A percentile compares a stretch with the other conserved stretches of the same genome.
Evolutionary conservation across 2,113 vertebrate species (phyloP).

Genomic region (Jaculus jaculus): DNA sequence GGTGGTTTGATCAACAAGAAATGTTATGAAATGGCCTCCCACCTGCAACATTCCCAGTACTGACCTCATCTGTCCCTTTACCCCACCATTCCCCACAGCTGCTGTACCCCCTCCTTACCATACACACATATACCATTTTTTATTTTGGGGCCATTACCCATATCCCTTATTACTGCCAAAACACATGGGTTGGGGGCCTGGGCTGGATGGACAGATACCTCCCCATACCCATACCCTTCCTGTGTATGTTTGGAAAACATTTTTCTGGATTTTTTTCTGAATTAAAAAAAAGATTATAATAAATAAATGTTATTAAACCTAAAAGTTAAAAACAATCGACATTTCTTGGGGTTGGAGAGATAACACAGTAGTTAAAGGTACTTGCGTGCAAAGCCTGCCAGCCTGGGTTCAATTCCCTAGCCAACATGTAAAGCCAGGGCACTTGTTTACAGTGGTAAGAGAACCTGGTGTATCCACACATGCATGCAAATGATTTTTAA

Average conservation of each 20-base stretch:
- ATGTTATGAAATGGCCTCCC: slow-evolving; percentile 79
- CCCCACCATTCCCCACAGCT: slow-evolving; percentile 55
- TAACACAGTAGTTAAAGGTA: no score
- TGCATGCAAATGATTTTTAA: no score
- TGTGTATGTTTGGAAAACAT: slow-evolving; percentile 76
- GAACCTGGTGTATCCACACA: no score
- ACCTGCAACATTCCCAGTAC: slow-evolving; percentile 79
- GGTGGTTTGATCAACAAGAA: slow-evolving; percentile 82
- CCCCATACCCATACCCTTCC: slow-evolving; percentile 67
- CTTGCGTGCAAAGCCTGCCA: no score
- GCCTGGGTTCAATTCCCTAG: no score
- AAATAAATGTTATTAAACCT: no score
- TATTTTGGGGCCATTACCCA: slow-evolving; percentile 76
- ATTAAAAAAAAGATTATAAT: slow-evolving; percentile 80
- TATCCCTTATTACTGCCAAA: slow-evolving; percentile 79
- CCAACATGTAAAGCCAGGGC: no score
- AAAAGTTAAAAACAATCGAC: no score
- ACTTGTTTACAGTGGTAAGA: no score
- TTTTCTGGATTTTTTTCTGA: slow-evolving; percentile 72
- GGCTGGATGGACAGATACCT: slow-evolving; percentile 67
- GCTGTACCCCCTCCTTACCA: slow-evolving; percentile 67
- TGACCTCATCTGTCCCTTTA: slow-evolving; percentile 64
- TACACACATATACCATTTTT: slow-evolving; percentile 66
- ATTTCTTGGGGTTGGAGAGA: no score
- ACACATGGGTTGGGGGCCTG: slow-evolving; percentile 72